phyloP scores from a whole-genome alignment of 2,113 vertebrate species.

The Garra rufa region DNA sequence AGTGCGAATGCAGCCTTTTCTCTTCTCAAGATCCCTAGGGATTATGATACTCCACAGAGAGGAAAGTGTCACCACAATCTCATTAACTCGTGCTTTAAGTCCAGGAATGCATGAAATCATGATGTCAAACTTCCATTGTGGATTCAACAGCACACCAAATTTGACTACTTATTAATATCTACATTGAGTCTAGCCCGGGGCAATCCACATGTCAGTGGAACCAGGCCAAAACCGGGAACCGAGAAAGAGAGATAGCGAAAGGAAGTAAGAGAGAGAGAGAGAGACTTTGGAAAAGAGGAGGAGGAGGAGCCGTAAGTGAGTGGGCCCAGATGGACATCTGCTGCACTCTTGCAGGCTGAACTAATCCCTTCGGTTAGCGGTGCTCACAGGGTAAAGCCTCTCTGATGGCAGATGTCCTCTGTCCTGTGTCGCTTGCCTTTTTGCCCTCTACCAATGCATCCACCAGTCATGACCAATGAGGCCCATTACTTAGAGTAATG shows the following conservation, averaged over 20 bases:
- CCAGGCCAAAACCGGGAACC: not conserved
- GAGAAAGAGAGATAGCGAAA: not conserved
- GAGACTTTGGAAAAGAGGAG: not conserved
- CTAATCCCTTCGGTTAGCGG: constrained; percentile 59
- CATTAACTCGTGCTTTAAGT: constrained; percentile 3
- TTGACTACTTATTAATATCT: not conserved
- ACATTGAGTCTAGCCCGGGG: not conserved
- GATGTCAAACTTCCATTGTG: not conserved
- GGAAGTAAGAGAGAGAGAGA: not conserved
- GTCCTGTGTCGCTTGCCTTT: constrained; percentile 38
- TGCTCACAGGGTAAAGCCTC: constrained; percentile 52
- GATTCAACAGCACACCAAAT: constrained; percentile 8
- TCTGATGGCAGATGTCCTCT: constrained; percentile 48
- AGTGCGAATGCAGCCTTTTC: not conserved
- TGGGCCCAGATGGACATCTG: constrained; percentile 65
- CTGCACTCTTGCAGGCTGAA: constrained; percentile 54
- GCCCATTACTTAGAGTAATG: not conserved
- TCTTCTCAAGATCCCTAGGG: not conserved
- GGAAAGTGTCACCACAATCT: not conserved
- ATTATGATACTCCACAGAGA: constrained; percentile 20
- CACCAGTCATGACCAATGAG: constrained; percentile 33
- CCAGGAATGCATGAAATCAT: constrained; percentile 24
- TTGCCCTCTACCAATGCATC: constrained; percentile 43
- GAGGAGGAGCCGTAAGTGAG: constrained; percentile 13
- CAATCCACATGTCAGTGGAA: not conserved